phyloP scores from a whole-genome alignment of 2,113 vertebrate species.

The Scatophagus argus region DNA sequence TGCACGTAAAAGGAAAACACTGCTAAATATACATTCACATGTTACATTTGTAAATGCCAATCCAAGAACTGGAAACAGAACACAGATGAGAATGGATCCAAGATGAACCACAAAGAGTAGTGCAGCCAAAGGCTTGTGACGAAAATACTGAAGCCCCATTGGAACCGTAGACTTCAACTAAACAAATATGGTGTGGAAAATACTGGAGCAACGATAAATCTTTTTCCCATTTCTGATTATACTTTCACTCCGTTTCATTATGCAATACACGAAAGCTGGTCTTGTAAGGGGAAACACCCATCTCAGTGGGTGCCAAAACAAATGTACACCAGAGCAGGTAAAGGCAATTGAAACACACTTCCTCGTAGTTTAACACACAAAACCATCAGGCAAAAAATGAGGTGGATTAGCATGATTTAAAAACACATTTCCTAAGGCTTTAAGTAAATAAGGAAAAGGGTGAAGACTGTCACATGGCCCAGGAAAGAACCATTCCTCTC shows the following conservation, averaged over 20 bases:
- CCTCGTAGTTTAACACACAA: constrained; percentile 47
- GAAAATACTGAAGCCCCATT: constrained; percentile 51
- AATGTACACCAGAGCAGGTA: constrained; percentile 56
- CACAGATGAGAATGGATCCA: constrained; percentile 49
- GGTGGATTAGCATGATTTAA: constrained; percentile 53
- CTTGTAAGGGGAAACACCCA: constrained; percentile 43
- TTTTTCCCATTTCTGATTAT: constrained; percentile 55
- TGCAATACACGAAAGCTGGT: constrained; percentile 41
- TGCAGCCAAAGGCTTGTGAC: constrained; percentile 55
- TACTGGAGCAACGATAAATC: constrained; percentile 43
- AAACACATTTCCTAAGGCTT: constrained; percentile 53
- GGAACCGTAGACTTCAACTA: constrained; percentile 45
- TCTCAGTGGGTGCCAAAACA: constrained; percentile 56
- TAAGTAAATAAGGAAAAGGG: constrained; percentile 23
- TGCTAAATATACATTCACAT: constrained; percentile 19
- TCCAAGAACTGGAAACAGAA: constrained; percentile 50
- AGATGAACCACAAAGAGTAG: constrained; percentile 31
- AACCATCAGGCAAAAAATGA: constrained; percentile 37
- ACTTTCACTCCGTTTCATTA: constrained; percentile 51
- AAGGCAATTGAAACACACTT: constrained; percentile 47
- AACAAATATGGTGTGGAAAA: constrained; percentile 39
- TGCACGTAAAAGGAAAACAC: constrained; percentile 32
- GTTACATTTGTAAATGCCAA: constrained; percentile 32
- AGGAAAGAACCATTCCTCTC: constrained; percentile 40
- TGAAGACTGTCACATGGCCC: constrained; percentile 29